Evolutionary conservation across 2,113 vertebrate species (phyloP).

Genomic region (Lathamus discolor): DNA sequence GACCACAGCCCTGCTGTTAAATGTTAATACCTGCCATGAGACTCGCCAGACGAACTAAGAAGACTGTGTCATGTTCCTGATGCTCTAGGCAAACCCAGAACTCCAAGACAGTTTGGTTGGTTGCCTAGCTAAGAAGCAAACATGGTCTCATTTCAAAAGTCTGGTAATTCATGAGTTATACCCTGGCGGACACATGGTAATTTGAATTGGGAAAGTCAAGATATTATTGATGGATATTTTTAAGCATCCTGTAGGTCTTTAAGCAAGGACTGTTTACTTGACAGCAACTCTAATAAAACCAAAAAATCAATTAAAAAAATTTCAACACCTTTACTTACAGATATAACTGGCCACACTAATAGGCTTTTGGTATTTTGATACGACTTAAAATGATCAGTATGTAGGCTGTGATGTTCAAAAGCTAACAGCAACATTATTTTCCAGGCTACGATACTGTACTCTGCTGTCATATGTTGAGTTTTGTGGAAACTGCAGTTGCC

Average conservation of each 20-base stretch:
- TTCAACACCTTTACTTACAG: background rate
- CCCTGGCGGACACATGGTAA: background rate
- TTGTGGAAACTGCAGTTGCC: background rate
- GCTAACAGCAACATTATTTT: slow-evolving; percentile 6
- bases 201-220: background rate
- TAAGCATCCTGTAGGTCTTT: background rate
- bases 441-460: background rate
- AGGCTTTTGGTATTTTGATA: background rate
- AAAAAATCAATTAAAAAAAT: background rate
- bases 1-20: slow-evolving; percentile 16
- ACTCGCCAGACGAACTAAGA: background rate
- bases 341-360: background rate
- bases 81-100: background rate
- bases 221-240: background rate
- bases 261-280: background rate
- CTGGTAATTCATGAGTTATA: background rate
- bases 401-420: background rate
- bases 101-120: background rate
- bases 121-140: slow-evolving; percentile 49
- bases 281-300: background rate
- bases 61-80: background rate
- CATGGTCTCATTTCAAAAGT: background rate
- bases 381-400: background rate
- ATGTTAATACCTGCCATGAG: slow-evolving; percentile 36
- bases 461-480: background rate